Evolutionary conservation across 1,140 invertebrate genomes (phyloP).

Genomic region (Conus ventricosus): DNA sequence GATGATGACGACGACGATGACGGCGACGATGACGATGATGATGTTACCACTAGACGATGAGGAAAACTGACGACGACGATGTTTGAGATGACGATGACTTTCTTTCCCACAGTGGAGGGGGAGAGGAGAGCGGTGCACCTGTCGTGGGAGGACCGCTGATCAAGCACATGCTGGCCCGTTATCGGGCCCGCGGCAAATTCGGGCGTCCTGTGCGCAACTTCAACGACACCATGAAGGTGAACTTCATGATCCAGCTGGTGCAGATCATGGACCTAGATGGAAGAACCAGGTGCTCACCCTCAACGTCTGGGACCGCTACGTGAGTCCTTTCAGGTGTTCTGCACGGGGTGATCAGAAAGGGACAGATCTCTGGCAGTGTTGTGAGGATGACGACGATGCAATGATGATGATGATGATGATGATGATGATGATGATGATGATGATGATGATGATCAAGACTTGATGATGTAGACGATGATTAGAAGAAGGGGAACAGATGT

Average conservation of each 20-base stretch:
- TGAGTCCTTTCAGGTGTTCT: constrained; percentile 46
- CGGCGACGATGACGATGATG: constrained; percentile 19
- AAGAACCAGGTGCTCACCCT: constrained; percentile 71
- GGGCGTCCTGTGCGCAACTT: constrained; percentile 69
- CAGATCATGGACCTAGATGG: constrained; percentile 73
- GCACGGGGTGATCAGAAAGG: too few relatives aligned
- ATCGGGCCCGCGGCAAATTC: constrained; percentile 62
- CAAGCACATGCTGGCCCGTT: constrained; percentile 66
- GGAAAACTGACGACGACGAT: neutral
- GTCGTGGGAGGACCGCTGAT: constrained; percentile 71
- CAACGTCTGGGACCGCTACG: constrained; percentile 70
- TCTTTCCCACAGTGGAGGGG: neutral
- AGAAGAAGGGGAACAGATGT: too few relatives aligned
- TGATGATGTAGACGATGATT: too few relatives aligned
- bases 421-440: too few relatives aligned
- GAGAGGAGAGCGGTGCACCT: constrained; percentile 43
- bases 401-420: too few relatives aligned
- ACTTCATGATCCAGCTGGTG: constrained; percentile 68
- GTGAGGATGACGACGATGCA: too few relatives aligned
- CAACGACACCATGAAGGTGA: constrained; percentile 64
- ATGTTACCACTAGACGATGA: neutral
- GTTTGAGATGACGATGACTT: neutral
- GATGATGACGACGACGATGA: constrained; percentile 28
- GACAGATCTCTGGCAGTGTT: too few relatives aligned
- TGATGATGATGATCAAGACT: too few relatives aligned